Evolutionary conservation across 2,888 invertebrate genomes (phyloP).

Genomic region (Charanyca ferruginea): DNA sequence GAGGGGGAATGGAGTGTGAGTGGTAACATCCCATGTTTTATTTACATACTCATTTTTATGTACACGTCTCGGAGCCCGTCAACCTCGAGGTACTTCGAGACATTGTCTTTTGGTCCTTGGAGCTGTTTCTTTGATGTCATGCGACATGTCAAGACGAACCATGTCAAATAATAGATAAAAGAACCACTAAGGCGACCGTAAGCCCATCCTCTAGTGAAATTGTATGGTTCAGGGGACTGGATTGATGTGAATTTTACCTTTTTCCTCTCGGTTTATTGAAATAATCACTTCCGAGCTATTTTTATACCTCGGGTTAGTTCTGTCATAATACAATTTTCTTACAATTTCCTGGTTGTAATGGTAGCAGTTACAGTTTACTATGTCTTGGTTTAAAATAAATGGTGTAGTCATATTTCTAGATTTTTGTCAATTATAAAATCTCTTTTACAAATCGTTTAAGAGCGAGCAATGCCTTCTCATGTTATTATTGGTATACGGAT

Average conservation of each 20-base stretch:
- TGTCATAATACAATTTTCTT: constrained; percentile 2
- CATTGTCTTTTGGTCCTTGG: constrained; percentile 24
- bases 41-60: constrained; percentile 42
- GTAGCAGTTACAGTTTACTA: background rate
- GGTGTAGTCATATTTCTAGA: background rate
- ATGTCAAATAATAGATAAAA: constrained; percentile 64
- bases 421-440: no score
- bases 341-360: constrained; percentile 16
- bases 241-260: constrained; percentile 57
- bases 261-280: constrained; percentile 60
- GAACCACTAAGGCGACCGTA: constrained; percentile 50
- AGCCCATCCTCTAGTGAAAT: constrained; percentile 56
- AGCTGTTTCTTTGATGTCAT: constrained; percentile 58
- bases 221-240: constrained; percentile 49
- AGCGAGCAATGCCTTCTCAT: no score
- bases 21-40: constrained; percentile 41
- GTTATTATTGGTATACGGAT: no score
- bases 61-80: constrained; percentile 16
- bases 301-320: constrained; percentile 26
- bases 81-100: constrained; percentile 13
- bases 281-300: constrained; percentile 64
- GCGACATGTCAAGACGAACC: constrained; percentile 43
- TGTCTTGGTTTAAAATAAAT: background rate
- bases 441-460: no score
- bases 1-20: constrained; percentile 19